Percentiles rank a stretch among this genome's conserved stretches.
These are phyloP conservation scores for Andricus quercusramuli DNA, from an alignment of 2,888 invertebrate species.

Conservation along the genomic window DNA sequence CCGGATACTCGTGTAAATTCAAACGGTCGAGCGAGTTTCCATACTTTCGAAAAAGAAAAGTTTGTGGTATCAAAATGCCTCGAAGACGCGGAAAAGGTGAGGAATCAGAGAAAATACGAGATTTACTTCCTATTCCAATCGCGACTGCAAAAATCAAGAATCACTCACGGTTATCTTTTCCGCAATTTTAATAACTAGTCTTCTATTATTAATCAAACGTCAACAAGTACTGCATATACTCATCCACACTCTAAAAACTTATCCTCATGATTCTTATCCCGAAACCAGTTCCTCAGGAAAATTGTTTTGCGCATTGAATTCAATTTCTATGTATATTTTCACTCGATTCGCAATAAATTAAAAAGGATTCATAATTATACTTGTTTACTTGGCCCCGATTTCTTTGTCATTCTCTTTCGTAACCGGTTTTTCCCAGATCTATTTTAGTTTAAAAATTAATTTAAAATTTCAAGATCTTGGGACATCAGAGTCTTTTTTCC, in stretches of 20 bases:
- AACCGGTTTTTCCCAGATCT: slow-evolving; percentile 1
- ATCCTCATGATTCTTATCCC: slow-evolving; percentile 1
- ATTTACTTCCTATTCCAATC: slow-evolving; percentile 5
- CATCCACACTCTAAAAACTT: slow-evolving; percentile 19
- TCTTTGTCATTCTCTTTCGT: not conserved
- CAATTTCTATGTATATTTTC: not conserved
- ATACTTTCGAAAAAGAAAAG: slow-evolving; percentile 40
- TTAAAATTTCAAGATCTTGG: not conserved
- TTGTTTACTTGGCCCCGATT: not conserved
- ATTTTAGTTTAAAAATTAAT: not conserved
- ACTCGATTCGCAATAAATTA: not conserved
- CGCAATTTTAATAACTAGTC: not conserved
- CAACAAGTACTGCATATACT: slow-evolving; percentile 1
- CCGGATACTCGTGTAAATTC: slow-evolving; percentile 16
- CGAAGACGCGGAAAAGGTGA: not conserved
- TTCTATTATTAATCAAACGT: not conserved
- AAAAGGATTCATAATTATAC: not conserved
- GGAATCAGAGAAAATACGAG: not conserved
- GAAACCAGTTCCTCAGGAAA: not conserved
- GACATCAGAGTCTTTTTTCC: not conserved
- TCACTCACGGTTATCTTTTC: not conserved
- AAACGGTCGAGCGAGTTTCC: slow-evolving; percentile 24
- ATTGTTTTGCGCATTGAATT: not conserved
- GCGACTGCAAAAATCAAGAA: not conserved
- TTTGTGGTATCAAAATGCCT: slow-evolving; percentile 23